Evolutionary conservation across 1,140 invertebrate species (phyloP).

Genomic region (Drosophila cardini): DNA sequence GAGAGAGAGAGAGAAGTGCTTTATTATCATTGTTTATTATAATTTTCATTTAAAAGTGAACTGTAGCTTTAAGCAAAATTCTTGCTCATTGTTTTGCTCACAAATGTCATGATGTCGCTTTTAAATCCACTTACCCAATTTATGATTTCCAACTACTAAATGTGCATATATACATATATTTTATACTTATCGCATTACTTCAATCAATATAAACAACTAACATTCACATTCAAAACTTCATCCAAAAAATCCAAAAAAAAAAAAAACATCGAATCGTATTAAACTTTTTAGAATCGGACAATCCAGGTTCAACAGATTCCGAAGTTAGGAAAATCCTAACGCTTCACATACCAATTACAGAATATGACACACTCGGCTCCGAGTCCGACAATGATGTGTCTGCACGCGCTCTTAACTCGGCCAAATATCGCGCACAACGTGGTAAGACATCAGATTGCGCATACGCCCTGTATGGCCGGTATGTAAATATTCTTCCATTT

Average conservation of each 20-base stretch:
- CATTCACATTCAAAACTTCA: constrained; percentile 62
- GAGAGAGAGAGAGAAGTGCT: background rate
- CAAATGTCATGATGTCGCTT: constrained; percentile 20
- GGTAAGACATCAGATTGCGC: constrained; percentile 76
- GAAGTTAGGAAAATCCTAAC: constrained; percentile 95
- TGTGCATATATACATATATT: background rate
- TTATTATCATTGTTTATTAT: constrained; percentile 12
- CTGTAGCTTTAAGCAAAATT: constrained; percentile 70
- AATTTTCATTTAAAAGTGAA: constrained; percentile 8
- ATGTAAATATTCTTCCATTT: background rate
- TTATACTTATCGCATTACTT: constrained; percentile 7
- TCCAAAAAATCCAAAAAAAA: constrained; percentile 56
- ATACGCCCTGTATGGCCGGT: constrained; percentile 16
- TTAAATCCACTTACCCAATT: constrained; percentile 1
- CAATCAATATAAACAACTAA: constrained; percentile 50
- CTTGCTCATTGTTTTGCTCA: constrained; percentile 46
- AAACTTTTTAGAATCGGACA: constrained; percentile 92
- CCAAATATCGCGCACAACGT: constrained; percentile 86
- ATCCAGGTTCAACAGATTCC: constrained; percentile 93
- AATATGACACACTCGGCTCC: constrained; percentile 91
- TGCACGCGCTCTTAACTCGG: constrained; percentile 86
- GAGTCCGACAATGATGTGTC: constrained; percentile 90
- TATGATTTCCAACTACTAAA: constrained; percentile 8
- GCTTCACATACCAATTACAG: constrained; percentile 94
- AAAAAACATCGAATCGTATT: constrained; percentile 84